A percentile compares a stretch with the other conserved stretches of the same genome.
phyloP scores from a whole-genome alignment of 2,113 vertebrate genomes.

The Ornithorhynchus anatinus region DNA sequence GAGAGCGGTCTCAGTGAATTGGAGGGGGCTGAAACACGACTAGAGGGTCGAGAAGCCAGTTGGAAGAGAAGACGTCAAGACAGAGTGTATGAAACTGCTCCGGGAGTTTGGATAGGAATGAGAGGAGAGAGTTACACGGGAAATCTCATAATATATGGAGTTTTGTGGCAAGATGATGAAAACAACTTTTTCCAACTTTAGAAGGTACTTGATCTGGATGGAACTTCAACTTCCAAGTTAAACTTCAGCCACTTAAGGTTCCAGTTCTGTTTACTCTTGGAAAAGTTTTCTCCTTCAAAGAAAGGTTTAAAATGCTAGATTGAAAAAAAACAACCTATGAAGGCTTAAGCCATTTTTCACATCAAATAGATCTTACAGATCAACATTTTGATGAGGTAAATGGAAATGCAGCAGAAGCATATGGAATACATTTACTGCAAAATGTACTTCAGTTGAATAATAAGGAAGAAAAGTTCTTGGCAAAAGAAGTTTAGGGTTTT shows the following conservation, averaged over 20 bases:
- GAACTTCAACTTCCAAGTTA: slow-evolving; percentile 38
- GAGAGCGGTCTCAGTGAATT: too few relatives aligned
- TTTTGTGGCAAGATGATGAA: slow-evolving; percentile 1
- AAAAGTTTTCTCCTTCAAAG: slow-evolving; percentile 53
- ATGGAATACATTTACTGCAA: slow-evolving; percentile 58
- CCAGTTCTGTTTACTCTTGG: slow-evolving; percentile 57
- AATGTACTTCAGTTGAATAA: slow-evolving; percentile 38
- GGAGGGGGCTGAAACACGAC: too few relatives aligned
- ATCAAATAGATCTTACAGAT: slow-evolving; percentile 61
- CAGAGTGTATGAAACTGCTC: too few relatives aligned
- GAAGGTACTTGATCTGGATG: slow-evolving; percentile 36
- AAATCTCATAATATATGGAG: slow-evolving; percentile 10
- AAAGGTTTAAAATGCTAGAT: slow-evolving; percentile 43
- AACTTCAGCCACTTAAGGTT: slow-evolving; percentile 45
- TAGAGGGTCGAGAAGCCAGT: too few relatives aligned
- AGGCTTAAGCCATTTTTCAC: too few relatives aligned
- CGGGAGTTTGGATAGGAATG: too few relatives aligned
- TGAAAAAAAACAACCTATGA: too few relatives aligned
- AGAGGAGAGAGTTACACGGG: slow-evolving; percentile 21
- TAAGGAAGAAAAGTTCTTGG: slow-evolving; percentile 54
- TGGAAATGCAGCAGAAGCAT: slow-evolving; percentile 34
- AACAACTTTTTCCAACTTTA: slow-evolving; percentile 7
- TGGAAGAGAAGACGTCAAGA: too few relatives aligned
- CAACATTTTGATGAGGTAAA: slow-evolving; percentile 47
- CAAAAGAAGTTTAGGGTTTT: slow-evolving; percentile 40